Base-by-base conservation (phyloP, 2,113 vertebrate species). In the Muscicapa adusta region DNA sequence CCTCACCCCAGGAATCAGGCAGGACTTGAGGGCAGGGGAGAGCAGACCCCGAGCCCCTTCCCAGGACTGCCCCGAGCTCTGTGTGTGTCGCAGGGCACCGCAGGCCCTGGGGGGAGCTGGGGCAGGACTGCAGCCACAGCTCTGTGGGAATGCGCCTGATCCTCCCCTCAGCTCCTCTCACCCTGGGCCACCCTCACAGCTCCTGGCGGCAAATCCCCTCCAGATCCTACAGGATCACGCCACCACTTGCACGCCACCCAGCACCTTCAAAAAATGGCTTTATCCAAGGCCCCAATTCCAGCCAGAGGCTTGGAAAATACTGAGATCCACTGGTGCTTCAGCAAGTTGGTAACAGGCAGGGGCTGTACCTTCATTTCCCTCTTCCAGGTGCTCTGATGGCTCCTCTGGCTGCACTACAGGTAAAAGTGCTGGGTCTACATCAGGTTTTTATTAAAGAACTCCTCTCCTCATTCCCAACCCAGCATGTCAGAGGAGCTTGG, bases 231-330 rank as follows among this genome's bases (percentile, higher is more conserved):
- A 8, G 34, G 34, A 53, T 28, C 12, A 26, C 38, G 16, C 22
- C 5, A 18, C 8, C 6, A 1, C 34, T 34, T 5, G 1, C 56
- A n/a, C 66, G 38, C 12, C 4, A 12, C 38, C 43, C 1, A 0
- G 23, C 34, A 16, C 12, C 33, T 40, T 20, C 53, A 42, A 13
- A 16, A 25, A 71, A 20, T 1, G 34, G 11, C 29, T 81, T 62
- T 22, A 48, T 14, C 31, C 22, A 48, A 63, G 53, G 12, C 34
- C 31, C 29, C 3, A 1, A 3, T 3, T 42, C n/a, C 60, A 33
- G 51, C 10, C 51, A 4, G 38, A 43, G 33, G 6, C 26, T n/a
- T 47, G 33, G 63, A 36, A 58, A 62, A 54, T 11, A 13, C 34
- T 6, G 18, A 70, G 33, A 70, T 24, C 40, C 33, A 3, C 25